Percentiles rank a stretch among this genome's conserved stretches.
phyloP scores from a whole-genome alignment of 1,140 invertebrate species.

The Aphelenchoides fujianensis region DNA sequence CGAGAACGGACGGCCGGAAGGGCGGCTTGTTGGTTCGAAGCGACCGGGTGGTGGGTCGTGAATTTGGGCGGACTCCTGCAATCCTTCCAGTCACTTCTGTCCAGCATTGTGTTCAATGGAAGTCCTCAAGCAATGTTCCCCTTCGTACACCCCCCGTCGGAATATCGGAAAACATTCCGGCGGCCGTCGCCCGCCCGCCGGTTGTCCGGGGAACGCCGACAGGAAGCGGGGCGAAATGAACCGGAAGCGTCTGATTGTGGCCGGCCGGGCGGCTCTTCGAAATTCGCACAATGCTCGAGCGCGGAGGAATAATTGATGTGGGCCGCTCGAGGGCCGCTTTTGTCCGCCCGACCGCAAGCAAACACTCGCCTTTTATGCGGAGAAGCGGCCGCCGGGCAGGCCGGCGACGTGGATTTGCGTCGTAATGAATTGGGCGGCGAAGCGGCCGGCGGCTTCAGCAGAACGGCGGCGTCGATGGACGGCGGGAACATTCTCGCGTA shows the following conservation, averaged over 20 bases:
- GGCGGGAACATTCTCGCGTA: background rate
- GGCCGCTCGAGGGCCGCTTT: background rate
- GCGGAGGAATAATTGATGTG: background rate
- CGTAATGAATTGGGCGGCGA: background rate
- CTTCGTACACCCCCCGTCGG: background rate
- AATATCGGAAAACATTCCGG: conserved; percentile 5
- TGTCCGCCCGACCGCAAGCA: no score
- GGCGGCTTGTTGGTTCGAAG: background rate
- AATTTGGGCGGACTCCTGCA: conserved; percentile 3
- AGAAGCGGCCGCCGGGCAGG: background rate
- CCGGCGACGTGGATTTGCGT: background rate
- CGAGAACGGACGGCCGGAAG: background rate
- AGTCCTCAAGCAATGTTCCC: conserved; percentile 19
- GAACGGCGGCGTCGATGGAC: background rate
- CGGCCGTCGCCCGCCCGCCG: background rate
- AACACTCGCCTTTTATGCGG: background rate
- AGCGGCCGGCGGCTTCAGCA: background rate
- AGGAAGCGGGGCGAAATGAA: no score
- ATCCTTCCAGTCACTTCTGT: background rate
- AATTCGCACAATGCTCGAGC: background rate
- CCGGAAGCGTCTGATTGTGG: background rate
- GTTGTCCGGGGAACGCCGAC: background rate
- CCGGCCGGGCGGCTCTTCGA: background rate
- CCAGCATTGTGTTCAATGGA: conserved; percentile 10
- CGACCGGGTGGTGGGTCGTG: conserved; percentile 1